Base-by-base conservation (phyloP, 2,888 invertebrate genomes). In the Watsonalla cultraria region DNA sequence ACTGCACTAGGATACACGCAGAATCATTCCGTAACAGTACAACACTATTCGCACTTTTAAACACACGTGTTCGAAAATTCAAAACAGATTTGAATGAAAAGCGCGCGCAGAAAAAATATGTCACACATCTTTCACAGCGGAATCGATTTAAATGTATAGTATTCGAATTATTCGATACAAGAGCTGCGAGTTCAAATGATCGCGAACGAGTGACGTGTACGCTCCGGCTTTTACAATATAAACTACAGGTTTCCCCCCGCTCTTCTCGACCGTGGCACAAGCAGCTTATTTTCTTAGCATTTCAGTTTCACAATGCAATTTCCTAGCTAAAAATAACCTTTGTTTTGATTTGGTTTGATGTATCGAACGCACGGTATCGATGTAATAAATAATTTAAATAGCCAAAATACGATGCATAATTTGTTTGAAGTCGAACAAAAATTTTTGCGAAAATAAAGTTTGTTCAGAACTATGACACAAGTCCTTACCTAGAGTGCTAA, bases 241-340 rank as follows among this genome's bases (percentile, higher is more conserved):
- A 81, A 77, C 70, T 69, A 64, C 67, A 62, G 66, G 65, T 74
- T 76, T 68, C 72, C 77, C 84, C 82, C 82, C 82, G 70, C 78
- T 63, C 66, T 58, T 62, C 68, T 54, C 63, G 56, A 63, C 65
- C 54, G 56, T 61, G 59, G 42, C 1, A 42, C 11, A 64, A 55
- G 49, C 52, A 42, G 46, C 54, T 47, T 47, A 53, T 48, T 54
- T 61, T 57, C 59, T 66, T 64, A 1, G 11, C 11, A 15, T 64
- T 59, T 57, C 47, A 37, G 54, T 57, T 61, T 62, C 54, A 66
- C 68, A 68, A 68, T 67, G 72, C 60, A 70, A 75, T 61, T 61
- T 54, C 56, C 49, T 51, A 65, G 62, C 59, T 64, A 62, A 5
- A 2, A 24, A 46, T 46, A 9, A 7, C 5, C 15, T 5, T 15